Conservation (phyloP, 2,888 invertebrate genomes). For the Lasioglossum zephyrum region DNA sequence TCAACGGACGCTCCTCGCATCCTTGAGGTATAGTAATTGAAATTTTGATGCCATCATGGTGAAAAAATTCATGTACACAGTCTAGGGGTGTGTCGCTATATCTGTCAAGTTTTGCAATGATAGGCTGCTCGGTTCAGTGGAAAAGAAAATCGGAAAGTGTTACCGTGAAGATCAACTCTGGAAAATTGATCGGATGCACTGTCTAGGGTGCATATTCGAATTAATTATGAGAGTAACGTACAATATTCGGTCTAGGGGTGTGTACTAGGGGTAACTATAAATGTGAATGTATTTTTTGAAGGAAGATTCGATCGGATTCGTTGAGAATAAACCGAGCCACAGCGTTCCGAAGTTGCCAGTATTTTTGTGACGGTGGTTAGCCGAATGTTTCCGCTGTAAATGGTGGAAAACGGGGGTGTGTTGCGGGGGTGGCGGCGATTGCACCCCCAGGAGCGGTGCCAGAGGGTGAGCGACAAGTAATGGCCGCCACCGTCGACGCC, state of each 20-base stretch:
- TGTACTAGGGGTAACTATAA: neutral
- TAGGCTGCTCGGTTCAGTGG: neutral
- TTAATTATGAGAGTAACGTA: neutral
- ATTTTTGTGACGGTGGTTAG: neutral
- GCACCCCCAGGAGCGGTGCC: conserved; percentile 42
- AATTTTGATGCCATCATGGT: neutral
- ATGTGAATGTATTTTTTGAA: neutral
- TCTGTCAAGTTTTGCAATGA: neutral
- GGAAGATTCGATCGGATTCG: neutral
- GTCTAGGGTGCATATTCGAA: neutral
- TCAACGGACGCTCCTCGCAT: no score
- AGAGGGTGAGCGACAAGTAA: conserved; percentile 80
- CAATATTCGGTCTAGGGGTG: neutral
- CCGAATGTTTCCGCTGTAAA: conserved; percentile 35
- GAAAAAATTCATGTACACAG: neutral
- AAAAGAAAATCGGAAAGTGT: neutral
- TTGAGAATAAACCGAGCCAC: neutral
- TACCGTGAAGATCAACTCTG: neutral
- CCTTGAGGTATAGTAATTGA: neutral
- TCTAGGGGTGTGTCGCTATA: neutral
- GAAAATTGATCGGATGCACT: neutral
- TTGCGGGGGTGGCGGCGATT: conserved; percentile 33
- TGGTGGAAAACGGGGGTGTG: conserved; percentile 31
- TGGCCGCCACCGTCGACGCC: conserved; percentile 72
- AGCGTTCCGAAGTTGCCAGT: neutral